Conservation (phyloP, 1,140 invertebrate genomes). For the Nephotettix cincticeps region DNA sequence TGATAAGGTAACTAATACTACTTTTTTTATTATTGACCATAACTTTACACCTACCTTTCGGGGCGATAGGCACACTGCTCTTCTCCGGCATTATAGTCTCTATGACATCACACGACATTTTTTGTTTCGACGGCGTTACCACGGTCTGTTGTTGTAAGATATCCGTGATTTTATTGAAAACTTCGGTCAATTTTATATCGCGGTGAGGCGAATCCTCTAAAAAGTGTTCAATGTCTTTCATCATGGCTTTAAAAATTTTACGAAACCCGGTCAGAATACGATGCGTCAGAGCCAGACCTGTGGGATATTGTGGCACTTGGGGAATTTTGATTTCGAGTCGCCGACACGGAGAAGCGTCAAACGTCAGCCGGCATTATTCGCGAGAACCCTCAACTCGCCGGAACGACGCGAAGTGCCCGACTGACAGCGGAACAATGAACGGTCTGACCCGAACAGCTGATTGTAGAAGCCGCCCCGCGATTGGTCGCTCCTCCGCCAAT, state of each 20-base stretch:
- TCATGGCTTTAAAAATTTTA: slow-evolving; percentile 19
- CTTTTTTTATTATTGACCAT: too few relatives aligned
- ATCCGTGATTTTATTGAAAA: slow-evolving; percentile 40
- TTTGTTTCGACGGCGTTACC: slow-evolving; percentile 32
- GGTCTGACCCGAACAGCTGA: slow-evolving; percentile 23
- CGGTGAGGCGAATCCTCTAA: slow-evolving; percentile 35
- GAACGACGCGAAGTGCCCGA: not conserved
- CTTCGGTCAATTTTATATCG: slow-evolving; percentile 38
- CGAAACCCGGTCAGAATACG: not conserved
- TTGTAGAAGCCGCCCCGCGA: slow-evolving; percentile 15
- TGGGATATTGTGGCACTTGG: not conserved
- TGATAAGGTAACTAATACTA: too few relatives aligned
- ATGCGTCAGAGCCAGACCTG: not conserved
- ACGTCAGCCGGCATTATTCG: not conserved
- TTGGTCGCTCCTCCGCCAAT: slow-evolving; percentile 24
- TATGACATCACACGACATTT: slow-evolving; percentile 39
- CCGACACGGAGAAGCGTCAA: not conserved
- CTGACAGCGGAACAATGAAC: not conserved
- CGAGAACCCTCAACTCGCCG: not conserved
- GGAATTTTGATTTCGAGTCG: too few relatives aligned
- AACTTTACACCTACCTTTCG: slow-evolving; percentile 28
- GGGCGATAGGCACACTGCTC: slow-evolving; percentile 30
- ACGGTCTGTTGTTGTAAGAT: slow-evolving; percentile 37
- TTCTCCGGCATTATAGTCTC: slow-evolving; percentile 36
- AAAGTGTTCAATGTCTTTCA: slow-evolving; percentile 38